A percentile compares a stretch with the other conserved stretches of the same genome.
Conservation (phyloP, 1,140 invertebrate genomes). For the Drosophila kohkoa region DNA sequence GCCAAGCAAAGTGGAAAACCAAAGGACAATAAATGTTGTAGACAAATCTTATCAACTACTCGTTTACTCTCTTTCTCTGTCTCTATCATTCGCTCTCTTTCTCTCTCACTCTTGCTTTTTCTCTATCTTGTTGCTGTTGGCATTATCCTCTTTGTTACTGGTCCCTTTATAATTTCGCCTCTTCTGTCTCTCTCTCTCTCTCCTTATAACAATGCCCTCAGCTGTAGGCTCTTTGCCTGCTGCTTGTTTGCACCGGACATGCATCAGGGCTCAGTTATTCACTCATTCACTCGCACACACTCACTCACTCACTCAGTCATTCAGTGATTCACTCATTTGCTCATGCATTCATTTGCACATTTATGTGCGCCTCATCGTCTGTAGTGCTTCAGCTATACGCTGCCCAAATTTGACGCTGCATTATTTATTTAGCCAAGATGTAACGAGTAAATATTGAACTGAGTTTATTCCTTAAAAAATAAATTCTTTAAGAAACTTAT, state of each 20-base stretch:
- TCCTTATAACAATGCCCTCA: constrained; percentile 58
- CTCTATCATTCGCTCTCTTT: constrained; percentile 25
- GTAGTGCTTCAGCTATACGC: constrained; percentile 21
- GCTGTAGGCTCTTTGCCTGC: constrained; percentile 46
- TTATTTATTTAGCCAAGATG: background rate
- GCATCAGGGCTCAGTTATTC: constrained; percentile 58
- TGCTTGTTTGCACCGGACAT: constrained; percentile 73
- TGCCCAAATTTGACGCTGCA: background rate
- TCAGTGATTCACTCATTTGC: constrained; percentile 32
- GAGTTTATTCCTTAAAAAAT: too few species aligned
- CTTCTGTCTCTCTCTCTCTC: constrained; percentile 19
- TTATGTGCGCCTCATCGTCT: constrained; percentile 55
- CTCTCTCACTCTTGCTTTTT: constrained; percentile 21
- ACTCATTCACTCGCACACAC: constrained; percentile 34
- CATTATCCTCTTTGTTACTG: constrained; percentile 55
- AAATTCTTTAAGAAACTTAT: too few species aligned
- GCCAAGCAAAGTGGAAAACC: constrained; percentile 72
- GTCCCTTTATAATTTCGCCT: constrained; percentile 44
- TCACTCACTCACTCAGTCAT: constrained; percentile 13
- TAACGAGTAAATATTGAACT: background rate
- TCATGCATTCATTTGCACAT: constrained; percentile 75
- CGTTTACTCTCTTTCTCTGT: constrained; percentile 38
- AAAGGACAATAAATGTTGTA: constrained; percentile 79
- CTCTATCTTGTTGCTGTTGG: constrained; percentile 18
- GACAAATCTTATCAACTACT: constrained; percentile 81